phyloP scores from a whole-genome alignment of 1,140 invertebrate genomes.

The Trachymyrmex septentrionalis region DNA sequence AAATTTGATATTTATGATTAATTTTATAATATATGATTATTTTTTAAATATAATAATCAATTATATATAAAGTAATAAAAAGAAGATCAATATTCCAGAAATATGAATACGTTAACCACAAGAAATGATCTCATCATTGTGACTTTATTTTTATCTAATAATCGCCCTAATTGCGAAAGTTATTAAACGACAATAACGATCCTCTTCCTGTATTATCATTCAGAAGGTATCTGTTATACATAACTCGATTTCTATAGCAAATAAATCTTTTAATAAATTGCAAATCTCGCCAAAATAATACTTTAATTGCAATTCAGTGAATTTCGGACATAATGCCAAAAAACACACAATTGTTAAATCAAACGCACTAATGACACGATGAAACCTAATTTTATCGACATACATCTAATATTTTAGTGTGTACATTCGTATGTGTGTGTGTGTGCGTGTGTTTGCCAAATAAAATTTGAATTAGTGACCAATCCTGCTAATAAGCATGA shows the following conservation, averaged over 20 bases:
- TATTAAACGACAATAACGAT: background rate
- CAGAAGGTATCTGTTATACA: background rate
- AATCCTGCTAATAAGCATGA: background rate
- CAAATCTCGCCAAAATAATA: background rate
- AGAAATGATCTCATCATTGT: background rate
- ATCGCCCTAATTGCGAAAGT: background rate
- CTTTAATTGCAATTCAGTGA: slow-evolving; percentile 29
- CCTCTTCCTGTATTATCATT: slow-evolving; percentile 18
- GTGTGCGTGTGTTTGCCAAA: background rate
- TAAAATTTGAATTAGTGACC: background rate
- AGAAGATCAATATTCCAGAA: too few relatives aligned
- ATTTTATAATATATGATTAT: background rate
- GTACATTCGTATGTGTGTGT: background rate
- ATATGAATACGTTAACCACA: too few relatives aligned
- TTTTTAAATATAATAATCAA: too few relatives aligned
- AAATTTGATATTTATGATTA: too few relatives aligned
- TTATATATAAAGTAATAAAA: too few relatives aligned
- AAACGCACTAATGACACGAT: slow-evolving; percentile 15
- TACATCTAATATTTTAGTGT: background rate
- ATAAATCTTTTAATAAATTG: background rate
- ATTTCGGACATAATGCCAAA: slow-evolving; percentile 24
- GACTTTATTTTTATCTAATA: background rate
- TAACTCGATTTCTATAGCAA: background rate
- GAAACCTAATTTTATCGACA: slow-evolving; percentile 7
- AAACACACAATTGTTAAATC: slow-evolving; percentile 22